Evolutionary conservation across 2,113 vertebrate species (phyloP), one percentile per base, ranked within the genome.

Genomic region (Sinocyclocheilus maitianheensis): DNA sequence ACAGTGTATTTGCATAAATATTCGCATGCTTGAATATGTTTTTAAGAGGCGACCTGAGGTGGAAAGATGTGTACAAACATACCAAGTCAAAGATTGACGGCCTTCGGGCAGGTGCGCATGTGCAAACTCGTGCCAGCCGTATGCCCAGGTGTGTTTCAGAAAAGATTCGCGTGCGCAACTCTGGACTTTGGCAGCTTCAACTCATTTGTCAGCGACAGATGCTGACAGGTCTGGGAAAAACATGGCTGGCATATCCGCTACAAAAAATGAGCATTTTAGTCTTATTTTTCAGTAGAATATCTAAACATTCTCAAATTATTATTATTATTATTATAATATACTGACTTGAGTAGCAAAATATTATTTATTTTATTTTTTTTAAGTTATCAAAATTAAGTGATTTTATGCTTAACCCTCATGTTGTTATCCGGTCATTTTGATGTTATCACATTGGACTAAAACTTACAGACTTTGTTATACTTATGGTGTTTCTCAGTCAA

Each of bases 181-280:
- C 79, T 67, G 62, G 62, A 81, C 62, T 81, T 81, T 51, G 79
- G 79, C 79, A 51, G 79, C 43, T 48, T 81, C 24, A 4, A 67
- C 26, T 71, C 81, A 53, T 71, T 71, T 82, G 74, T 46, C 46
- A 51, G 75, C 58, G 76, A 80, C 85, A 86, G 88, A 86, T 89
- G 88, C 67, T 81, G 83, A 83, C 82, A 86, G 85, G 81, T 84
- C 85, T 89, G 60, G 81, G 26, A 46, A n/a, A 82, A 82, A 71
- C 63, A 46, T 22, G 63, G 4, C 24, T 82, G 63, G 63, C 18
- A 24, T 48, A 62, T 62, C 22, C 8, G 22, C 20, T n/a, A 9
- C 58, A n/a, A 62, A 62, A 62, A 2, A 62, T n/a, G 2, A 22
- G 12, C 58, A 60, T 60, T 60, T 60, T 60, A 60, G 11, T n/a